Conservation (phyloP, 2,797 vertebrate species). For the Enteromius paludinosus region DNA sequence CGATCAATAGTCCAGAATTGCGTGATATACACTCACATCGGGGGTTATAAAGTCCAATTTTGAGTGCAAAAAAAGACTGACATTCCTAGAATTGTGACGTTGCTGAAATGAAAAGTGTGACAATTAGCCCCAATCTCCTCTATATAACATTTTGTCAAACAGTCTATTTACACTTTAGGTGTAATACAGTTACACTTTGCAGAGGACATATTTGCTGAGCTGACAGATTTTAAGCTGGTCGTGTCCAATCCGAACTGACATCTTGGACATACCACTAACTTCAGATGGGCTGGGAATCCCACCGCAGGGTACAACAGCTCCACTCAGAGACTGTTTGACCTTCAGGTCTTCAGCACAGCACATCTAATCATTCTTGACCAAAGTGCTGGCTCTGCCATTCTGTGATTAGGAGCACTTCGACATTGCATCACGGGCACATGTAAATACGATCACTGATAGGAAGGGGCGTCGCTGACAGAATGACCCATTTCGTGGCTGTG, state of each 20-base stretch:
- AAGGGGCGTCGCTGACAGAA: constrained; percentile 47
- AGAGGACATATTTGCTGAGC: constrained; percentile 51
- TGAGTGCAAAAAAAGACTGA: too few species aligned
- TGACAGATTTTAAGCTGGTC: constrained; percentile 44
- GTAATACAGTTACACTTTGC: constrained; percentile 17
- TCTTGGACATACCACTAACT: constrained; percentile 46
- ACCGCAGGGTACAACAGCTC: constrained; percentile 42
- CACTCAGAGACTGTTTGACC: constrained; percentile 60
- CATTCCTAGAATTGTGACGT: too few species aligned
- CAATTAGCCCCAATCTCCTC: not conserved
- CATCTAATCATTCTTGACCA: constrained; percentile 80
- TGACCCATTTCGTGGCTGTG: constrained; percentile 55
- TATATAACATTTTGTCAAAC: constrained; percentile 38
- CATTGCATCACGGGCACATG: constrained; percentile 47
- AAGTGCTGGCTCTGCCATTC: constrained; percentile 74
- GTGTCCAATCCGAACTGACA: constrained; percentile 41
- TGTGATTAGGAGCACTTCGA: constrained; percentile 62
- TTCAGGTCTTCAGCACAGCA: constrained; percentile 70
- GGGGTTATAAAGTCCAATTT: too few species aligned
- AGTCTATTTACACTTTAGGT: constrained; percentile 31
- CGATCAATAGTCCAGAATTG: not conserved
- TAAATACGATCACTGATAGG: constrained; percentile 51
- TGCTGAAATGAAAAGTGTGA: not conserved
- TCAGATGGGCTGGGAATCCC: constrained; percentile 47
- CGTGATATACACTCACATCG: too few species aligned